Evolutionary conservation across 1,140 invertebrate genomes (phyloP).

Genomic region (Bombus waltoni): DNA sequence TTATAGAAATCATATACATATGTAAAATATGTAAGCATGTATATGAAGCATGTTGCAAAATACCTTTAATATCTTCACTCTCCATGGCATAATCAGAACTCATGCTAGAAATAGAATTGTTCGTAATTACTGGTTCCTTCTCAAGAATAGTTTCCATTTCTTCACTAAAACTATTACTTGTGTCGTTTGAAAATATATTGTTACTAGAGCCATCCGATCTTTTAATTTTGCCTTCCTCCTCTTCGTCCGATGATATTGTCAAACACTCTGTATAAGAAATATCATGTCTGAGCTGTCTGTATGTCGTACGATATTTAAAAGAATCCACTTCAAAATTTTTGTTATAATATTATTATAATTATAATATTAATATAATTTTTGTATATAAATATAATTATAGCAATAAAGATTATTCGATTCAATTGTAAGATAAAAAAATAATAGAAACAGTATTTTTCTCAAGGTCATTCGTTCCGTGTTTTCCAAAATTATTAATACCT

Average conservation of each 20-base stretch:
- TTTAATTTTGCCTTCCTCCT: constrained; percentile 71
- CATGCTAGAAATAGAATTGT: constrained; percentile 66
- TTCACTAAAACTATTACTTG: constrained; percentile 60
- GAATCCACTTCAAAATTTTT: background rate
- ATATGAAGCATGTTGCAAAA: background rate
- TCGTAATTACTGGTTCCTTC: constrained; percentile 83
- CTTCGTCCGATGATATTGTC: constrained; percentile 81
- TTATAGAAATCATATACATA: background rate
- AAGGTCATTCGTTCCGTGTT: background rate
- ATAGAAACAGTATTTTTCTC: background rate
- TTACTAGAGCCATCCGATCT: constrained; percentile 45
- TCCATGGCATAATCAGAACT: constrained; percentile 51
- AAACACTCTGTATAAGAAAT: constrained; percentile 74
- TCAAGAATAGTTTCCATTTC: constrained; percentile 74
- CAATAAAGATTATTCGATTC: background rate
- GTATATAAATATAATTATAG: background rate
- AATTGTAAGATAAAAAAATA: background rate
- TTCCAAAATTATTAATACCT: background rate
- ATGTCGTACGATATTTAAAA: background rate
- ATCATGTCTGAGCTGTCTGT: background rate
- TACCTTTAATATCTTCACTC: constrained; percentile 63
- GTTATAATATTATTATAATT: too few relatives aligned
- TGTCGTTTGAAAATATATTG: constrained; percentile 35
- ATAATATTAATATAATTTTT: too few relatives aligned
- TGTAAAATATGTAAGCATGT: too few relatives aligned